Percentiles rank a stretch among this genome's conserved stretches.
phyloP scores from a whole-genome alignment of 2,888 invertebrate genomes.

The Agonopterix heracliana region DNA sequence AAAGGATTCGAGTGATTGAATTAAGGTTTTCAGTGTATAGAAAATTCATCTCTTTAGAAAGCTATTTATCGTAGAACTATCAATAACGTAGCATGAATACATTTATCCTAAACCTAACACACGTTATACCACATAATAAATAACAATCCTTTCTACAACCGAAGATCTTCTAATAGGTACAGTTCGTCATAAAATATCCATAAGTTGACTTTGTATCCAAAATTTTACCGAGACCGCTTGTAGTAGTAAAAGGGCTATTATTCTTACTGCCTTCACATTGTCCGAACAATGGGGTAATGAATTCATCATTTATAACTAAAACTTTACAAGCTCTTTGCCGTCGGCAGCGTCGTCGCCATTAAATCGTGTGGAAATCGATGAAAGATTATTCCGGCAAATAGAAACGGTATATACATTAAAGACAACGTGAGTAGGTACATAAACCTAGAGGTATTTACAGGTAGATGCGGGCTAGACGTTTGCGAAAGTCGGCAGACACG shows the following conservation, averaged over 20 bases:
- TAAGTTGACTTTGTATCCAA: too few relatives aligned
- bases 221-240: too few relatives aligned
- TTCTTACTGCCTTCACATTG: slow-evolving; percentile 8
- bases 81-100: too few relatives aligned
- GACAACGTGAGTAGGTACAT: slow-evolving; percentile 20
- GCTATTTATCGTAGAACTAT: too few relatives aligned
- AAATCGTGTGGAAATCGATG: slow-evolving; percentile 7
- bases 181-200: too few relatives aligned
- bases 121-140: too few relatives aligned
- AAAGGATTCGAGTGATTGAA: too few relatives aligned
- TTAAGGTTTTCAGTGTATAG: too few relatives aligned
- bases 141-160: too few relatives aligned
- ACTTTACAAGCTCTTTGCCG: neutral
- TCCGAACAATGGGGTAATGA: slow-evolving; percentile 8
- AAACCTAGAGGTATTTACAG: slow-evolving; percentile 7
- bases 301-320: slow-evolving; percentile 3
- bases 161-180: too few relatives aligned
- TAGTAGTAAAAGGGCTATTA: neutral
- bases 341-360: neutral
- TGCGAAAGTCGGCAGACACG: slow-evolving; percentile 56
- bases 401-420: slow-evolving; percentile 10
- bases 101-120: too few relatives aligned
- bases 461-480: slow-evolving; percentile 33
- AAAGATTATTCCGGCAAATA: slow-evolving; percentile 11
- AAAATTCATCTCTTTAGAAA: too few relatives aligned